A percentile compares a stretch with the other conserved stretches of the same genome.
Conservation (phyloP, 1,140 invertebrate genomes). For the Cydia splendana region DNA sequence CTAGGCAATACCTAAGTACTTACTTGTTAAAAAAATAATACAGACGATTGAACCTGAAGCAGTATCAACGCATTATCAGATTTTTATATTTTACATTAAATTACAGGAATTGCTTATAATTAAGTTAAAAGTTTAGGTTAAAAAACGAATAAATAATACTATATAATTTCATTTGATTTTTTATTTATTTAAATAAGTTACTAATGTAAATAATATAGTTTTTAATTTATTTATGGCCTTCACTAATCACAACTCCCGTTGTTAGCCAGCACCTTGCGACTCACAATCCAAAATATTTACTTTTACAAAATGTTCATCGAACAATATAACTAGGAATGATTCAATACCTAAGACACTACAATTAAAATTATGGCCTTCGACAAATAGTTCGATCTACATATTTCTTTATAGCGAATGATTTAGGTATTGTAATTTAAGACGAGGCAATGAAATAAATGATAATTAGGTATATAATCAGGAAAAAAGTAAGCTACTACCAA, state of each 20-base stretch:
- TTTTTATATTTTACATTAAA: neutral
- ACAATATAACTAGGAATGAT: conserved; percentile 1
- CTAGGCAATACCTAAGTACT: too few relatives aligned
- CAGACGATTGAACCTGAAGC: neutral
- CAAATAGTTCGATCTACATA: neutral
- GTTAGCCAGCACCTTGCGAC: conserved; percentile 9
- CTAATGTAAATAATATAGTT: conserved; percentile 33
- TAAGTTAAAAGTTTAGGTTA: neutral
- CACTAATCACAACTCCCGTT: conserved; percentile 18
- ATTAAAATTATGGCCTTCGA: neutral
- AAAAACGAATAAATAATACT: neutral
- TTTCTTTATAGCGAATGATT: neutral
- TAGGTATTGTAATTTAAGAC: neutral
- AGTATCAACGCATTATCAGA: neutral
- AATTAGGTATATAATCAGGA: neutral
- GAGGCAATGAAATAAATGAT: neutral
- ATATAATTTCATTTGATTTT: neutral
- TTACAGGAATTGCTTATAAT: neutral
- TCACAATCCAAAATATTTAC: neutral
- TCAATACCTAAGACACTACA: neutral
- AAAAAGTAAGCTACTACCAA: neutral
- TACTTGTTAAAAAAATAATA: neutral
- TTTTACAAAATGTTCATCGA: conserved; percentile 4
- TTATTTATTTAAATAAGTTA: conserved; percentile 32
- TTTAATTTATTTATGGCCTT: conserved; percentile 20